Evolutionary conservation across 2,888 invertebrate species (phyloP), one percentile per base, ranked within the genome.

Genomic region (Ormyrus thymus): DNA sequence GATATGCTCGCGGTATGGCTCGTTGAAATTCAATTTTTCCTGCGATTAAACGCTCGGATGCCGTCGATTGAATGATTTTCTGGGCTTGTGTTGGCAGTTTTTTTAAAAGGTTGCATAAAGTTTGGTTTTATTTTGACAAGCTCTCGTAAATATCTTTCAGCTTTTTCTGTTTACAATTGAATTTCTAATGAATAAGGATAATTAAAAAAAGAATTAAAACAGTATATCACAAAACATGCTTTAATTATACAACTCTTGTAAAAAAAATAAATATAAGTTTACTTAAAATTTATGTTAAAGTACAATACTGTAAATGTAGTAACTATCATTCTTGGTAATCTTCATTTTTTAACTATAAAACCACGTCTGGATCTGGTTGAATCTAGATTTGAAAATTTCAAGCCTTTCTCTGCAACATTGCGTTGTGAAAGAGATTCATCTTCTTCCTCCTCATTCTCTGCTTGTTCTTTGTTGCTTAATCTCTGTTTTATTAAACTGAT

Each of bases 401-500:
- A 56, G 59, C 72, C 69, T 45, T 75, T 76, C 6, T 29, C 43
- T 68, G 29, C 48, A 13, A 51, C 51, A 48, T 74, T 29, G 3
- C 29, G 2, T 62, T 74, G 11, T 6, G 61, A 64, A 48, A 15
- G 11, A 29, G 58, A 51, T 9, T 58, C 53, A 45, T 64, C 65
- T 51, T 72, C 45, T 61, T 64, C 43, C 11, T 74, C 51, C 8
- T 69, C 4, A 53, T 65, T 50, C 58, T 81, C 8, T 59, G 2
- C 48, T 6, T 65, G 11, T 65, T 51, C 78, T 75, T 74, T 82
- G 2, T 70, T 76, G 13, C n/a, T 76, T 51, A 79, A 68, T 73
- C 84, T 82, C 75, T 85, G 83, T 76, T 87, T 88, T 66, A 87
- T 88, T 58, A 88, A 81, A 75, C 59, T 82, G 11, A 87, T 72